Evolutionary conservation across 2,888 invertebrate species (phyloP).

Genomic region (Agriopis aurantiaria): DNA sequence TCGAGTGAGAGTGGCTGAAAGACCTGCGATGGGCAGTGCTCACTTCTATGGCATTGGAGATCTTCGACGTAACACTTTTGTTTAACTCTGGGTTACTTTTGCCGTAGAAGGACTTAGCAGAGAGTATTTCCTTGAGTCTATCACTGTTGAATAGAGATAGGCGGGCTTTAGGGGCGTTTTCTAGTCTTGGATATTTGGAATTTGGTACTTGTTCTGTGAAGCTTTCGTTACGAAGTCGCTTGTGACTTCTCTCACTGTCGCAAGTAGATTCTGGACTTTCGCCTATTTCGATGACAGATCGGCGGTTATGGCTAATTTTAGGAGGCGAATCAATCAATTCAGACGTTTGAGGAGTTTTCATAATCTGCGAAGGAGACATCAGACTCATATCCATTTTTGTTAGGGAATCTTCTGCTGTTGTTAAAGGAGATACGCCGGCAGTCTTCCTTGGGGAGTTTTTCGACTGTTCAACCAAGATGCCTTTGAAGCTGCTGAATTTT

Average conservation of each 20-base stretch:
- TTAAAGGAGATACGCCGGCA: constrained; percentile 58
- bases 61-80: constrained; percentile 62
- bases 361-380: constrained; percentile 75
- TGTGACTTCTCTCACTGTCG: constrained; percentile 74
- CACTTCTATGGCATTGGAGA: constrained; percentile 70
- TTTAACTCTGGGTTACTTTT: constrained; percentile 78
- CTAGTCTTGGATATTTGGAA: constrained; percentile 72
- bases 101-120: constrained; percentile 86
- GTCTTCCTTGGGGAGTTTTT: constrained; percentile 57
- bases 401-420: constrained; percentile 66
- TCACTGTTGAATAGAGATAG: constrained; percentile 78
- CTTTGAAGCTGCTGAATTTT: constrained; percentile 75
- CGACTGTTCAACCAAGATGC: constrained; percentile 73
- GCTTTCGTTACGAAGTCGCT: constrained; percentile 73
- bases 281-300: constrained; percentile 67
- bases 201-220: constrained; percentile 66
- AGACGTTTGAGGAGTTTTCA: constrained; percentile 77
- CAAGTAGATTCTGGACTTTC: constrained; percentile 76
- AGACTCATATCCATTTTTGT: constrained; percentile 74
- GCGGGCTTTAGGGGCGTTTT: constrained; percentile 76
- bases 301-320: constrained; percentile 70
- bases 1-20: constrained; percentile 63
- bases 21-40: constrained; percentile 58
- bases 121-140: constrained; percentile 78
- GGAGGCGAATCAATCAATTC: constrained; percentile 74